Base-by-base conservation (phyloP, 35 echinoderm and acorn worm genomes). In the Anneissia japonica region DNA sequence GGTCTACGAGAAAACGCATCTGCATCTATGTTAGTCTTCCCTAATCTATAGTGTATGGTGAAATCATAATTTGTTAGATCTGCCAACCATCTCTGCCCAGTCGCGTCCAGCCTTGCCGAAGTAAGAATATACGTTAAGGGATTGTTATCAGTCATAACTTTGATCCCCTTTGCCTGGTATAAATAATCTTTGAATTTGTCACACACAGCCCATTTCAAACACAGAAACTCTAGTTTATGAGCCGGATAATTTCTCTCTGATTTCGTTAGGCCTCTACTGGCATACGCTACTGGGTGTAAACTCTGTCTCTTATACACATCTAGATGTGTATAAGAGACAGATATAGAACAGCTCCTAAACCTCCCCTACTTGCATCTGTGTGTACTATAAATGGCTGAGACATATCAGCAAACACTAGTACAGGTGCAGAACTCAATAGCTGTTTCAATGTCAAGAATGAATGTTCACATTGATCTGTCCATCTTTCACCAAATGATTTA, bases 111-210 rank as follows among this genome's bases (percentile, higher is more conserved):
- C 41, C 89, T 93, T 74, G 81, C 86, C 34, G 86, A 74, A 7
- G 86, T 89, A 34, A 93, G 36, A 16, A 89, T 74, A 79, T 85
- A 93, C 4, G 91, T 93, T 31, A 88, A 40, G 40, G 91, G 91
- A 36, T 93, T 93, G 39, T 93, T 93, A 38, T 93, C 91, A 30
- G 91, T 93, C 34, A 89, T 74, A 36, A 93, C 92, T 12, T 46
- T 84, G 9, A 55, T 64, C n/a, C 23, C 38, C 21, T 38, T 17
- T 11, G 76, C 89, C 31, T 74, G 32, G 34, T 84, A 84, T 32
- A 73, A 34, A 45, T 90, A 90, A 75, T 90, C 74, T 30, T 30
- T 38, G 30, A 91, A 91, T 39, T 86, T 81, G 31, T 87, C 77
- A 9, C 16, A 37, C 11, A 87, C 28, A 37, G 84, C 83, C 90